Base-by-base conservation (phyloP, 2,888 invertebrate species). In the Eupithecia pulchellata region DNA sequence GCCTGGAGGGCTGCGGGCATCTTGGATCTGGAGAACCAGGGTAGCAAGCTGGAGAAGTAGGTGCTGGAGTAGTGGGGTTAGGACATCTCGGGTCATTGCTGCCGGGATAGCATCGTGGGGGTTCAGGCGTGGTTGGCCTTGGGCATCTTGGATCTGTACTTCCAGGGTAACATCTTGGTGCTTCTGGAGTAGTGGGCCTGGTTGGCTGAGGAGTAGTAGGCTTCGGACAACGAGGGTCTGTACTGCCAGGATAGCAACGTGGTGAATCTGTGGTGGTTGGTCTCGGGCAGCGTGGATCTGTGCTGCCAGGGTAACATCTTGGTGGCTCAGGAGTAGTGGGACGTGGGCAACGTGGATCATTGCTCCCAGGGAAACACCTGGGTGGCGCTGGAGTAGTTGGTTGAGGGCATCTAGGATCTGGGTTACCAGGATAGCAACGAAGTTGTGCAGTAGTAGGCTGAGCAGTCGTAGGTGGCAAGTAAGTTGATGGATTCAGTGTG, bases 241-340 rank as follows among this genome's bases (percentile, higher is more conserved):
- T 77, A 1, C 80, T 79, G 13, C 86, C 87, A 27, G 85, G 84
- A 70, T 79, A 83, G 68, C 3, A 67, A 79, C 36, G 34, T 1
- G 75, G 80, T 8, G 77, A 69, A 0, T 47, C 75, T 8, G 78
- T 73, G 1, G 78, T 77, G 0, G 78, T 79, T 57, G 84, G 83
- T 75, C 80, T 81, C 14, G 88, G 90, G 64, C 91, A 91, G 2
- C 82, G 75, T 0, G 89, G 87, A 78, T 92, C n/a, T n/a, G n/a
- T n/a, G n/a, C n/a, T n/a, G n/a, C n/a, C n/a, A n/a, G n/a, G n/a
- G n/a, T n/a, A n/a, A n/a, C n/a, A n/a, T n/a, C 84, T n/a, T 17
- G 39, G 13, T 13, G 39, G 39, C 17, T 42, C 14, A 42, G 39
- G 39, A 11, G 39, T 42, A 4, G 39, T 42, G 13, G 39, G 39